These are phyloP conservation scores for Platypus cylindrus DNA, from an alignment of 2,888 invertebrate genomes.

Conservation along the genomic window DNA sequence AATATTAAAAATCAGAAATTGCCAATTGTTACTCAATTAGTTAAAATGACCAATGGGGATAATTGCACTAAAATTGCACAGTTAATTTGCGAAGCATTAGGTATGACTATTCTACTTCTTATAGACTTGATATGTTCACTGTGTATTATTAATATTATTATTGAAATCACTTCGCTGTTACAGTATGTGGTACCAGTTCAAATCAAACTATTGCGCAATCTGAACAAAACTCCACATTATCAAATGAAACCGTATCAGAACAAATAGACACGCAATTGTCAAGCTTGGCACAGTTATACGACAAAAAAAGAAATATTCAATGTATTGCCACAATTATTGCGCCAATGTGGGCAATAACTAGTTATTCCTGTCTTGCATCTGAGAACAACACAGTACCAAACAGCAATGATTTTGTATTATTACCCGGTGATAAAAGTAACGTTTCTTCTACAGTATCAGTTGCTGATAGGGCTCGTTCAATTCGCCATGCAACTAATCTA, in stretches of 20 bases:
- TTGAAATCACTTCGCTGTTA: conserved; percentile 15
- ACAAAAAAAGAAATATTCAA: conserved; percentile 33
- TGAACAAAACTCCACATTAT: no score
- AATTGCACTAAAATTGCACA: conserved; percentile 38
- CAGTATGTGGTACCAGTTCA: conserved; percentile 35
- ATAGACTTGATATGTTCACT: no score
- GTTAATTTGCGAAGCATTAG: conserved; percentile 43
- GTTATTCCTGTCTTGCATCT: conserved; percentile 35
- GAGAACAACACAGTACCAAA: conserved; percentile 8
- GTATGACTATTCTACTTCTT: conserved; percentile 34
- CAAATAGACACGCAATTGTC: conserved; percentile 48
- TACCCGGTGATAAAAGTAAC: conserved; percentile 31
- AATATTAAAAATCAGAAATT: conserved; percentile 16
- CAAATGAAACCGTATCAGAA: no score
- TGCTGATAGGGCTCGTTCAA: no score
- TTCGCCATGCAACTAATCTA: conserved; percentile 26
- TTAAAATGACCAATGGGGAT: conserved; percentile 27
- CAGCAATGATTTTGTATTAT: conserved; percentile 26
- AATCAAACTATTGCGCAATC: conserved; percentile 30
- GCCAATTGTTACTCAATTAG: conserved; percentile 35
- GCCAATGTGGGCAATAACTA: conserved; percentile 39
- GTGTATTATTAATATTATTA: no score
- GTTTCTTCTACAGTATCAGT: conserved; percentile 29
- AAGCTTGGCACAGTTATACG: conserved; percentile 41
- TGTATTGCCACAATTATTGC: conserved; percentile 40